Conservation (phyloP, 2,797 vertebrate genomes). For the Margarornis squamiger region DNA sequence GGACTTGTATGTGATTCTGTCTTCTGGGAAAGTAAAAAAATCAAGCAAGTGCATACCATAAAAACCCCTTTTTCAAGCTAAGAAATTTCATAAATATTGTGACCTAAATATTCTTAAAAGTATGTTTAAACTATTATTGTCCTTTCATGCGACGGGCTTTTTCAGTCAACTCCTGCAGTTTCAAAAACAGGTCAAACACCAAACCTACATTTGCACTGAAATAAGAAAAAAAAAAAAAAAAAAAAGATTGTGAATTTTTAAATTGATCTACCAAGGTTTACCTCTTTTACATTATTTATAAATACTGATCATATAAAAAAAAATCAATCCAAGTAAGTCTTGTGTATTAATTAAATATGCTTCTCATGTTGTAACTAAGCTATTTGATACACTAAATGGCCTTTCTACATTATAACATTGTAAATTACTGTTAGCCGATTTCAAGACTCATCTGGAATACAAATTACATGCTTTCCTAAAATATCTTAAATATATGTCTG, state of each 20-base stretch:
- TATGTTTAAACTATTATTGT: not conserved
- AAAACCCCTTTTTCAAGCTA: not conserved
- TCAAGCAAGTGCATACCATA: not conserved
- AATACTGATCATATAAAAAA: not conserved
- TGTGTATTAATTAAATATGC: not conserved
- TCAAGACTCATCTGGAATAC: not conserved
- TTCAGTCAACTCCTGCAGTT: not conserved
- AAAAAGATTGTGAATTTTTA: not conserved
- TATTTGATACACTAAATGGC: not conserved
- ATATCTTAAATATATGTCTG: not conserved
- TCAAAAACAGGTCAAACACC: not conserved
- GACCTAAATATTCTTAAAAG: not conserved
- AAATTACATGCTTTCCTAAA: not conserved
- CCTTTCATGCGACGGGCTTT: rapidly evolving
- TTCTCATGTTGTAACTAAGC: not conserved
- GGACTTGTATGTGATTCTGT: not conserved
- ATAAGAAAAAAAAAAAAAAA: not conserved
- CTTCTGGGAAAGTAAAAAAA: constrained; percentile 7
- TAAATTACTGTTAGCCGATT: not conserved
- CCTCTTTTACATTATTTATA: not conserved
- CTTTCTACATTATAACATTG: not conserved
- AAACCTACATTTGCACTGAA: not conserved
- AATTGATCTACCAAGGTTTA: not conserved
- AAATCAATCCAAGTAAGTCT: not conserved
- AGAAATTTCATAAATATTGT: not conserved